These are phyloP conservation scores for Sphenodon punctatus DNA, from an alignment of 2,797 vertebrate species.

Conservation along the genomic window DNA sequence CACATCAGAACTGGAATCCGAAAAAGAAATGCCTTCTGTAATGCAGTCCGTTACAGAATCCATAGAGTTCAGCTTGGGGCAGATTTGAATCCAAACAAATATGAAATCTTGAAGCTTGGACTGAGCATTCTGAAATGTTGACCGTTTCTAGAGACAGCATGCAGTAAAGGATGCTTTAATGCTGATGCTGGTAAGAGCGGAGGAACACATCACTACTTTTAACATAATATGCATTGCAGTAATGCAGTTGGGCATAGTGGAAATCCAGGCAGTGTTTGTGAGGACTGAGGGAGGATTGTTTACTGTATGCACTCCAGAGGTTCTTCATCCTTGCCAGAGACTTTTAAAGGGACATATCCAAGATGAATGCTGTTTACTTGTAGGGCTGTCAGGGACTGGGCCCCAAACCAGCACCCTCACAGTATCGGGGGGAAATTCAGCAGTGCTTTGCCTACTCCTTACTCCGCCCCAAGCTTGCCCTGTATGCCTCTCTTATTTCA, in stretches of 20 bases:
- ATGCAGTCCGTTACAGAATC: no score
- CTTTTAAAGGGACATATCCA: no score
- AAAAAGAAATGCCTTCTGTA: slow-evolving; percentile 68
- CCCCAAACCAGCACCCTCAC: no score
- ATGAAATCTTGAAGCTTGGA: slow-evolving; percentile 48
- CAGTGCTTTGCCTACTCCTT: no score
- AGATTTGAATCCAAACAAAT: slow-evolving; percentile 51
- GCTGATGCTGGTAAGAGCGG: slow-evolving; percentile 48
- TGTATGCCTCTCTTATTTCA: no score
- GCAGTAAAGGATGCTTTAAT: slow-evolving; percentile 19
- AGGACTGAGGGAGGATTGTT: slow-evolving; percentile 34
- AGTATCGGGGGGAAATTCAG: no score
- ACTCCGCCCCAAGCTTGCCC: no score
- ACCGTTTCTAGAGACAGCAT: slow-evolving; percentile 49
- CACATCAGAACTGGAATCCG: slow-evolving; percentile 41
- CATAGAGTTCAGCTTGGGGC: no score
- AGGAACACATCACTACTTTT: slow-evolving; percentile 33
- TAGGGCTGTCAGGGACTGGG: no score
- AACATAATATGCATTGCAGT: slow-evolving; percentile 36
- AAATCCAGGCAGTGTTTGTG: slow-evolving; percentile 34
- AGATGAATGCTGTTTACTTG: no score
- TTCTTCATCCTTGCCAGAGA: no score
- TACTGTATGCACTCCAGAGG: slow-evolving; percentile 29
- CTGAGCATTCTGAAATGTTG: no score
- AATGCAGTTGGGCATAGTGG: slow-evolving; percentile 14